Percentiles rank a stretch among this genome's conserved stretches.
These are phyloP conservation scores for Littorina saxatilis DNA, from an alignment of 1,140 invertebrate species.

Conservation along the genomic window DNA sequence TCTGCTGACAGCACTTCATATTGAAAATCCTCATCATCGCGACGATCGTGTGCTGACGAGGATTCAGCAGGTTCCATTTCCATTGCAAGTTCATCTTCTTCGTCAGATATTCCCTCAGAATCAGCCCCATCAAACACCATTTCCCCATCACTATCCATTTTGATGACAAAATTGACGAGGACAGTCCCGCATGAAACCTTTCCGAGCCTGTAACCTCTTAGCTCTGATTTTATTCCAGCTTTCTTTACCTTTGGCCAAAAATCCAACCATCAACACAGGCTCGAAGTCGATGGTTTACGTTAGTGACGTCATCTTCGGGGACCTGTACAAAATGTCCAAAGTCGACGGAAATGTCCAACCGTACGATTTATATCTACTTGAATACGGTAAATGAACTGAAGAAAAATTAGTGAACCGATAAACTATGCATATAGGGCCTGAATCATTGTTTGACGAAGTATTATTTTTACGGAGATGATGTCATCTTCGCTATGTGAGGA, in stretches of 20 bases:
- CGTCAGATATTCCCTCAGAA: slow-evolving; percentile 89
- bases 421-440: neutral
- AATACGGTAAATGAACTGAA: too few species aligned
- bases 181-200: slow-evolving; percentile 30
- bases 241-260: slow-evolving; percentile 26
- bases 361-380: too few species aligned
- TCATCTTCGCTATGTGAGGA: slow-evolving; percentile 22
- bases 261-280: slow-evolving; percentile 40
- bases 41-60: slow-evolving; percentile 61
- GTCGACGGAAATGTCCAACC: neutral
- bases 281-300: slow-evolving; percentile 45
- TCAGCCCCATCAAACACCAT: slow-evolving; percentile 90
- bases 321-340: slow-evolving; percentile 22
- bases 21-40: slow-evolving; percentile 86
- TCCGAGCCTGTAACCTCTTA: neutral
- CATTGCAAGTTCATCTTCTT: slow-evolving; percentile 91
- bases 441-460: neutral
- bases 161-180: slow-evolving; percentile 33
- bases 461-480: slow-evolving; percentile 23
- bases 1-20: slow-evolving; percentile 96
- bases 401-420: neutral
- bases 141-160: slow-evolving; percentile 94
- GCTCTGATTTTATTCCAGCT: slow-evolving; percentile 29
- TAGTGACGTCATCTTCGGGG: slow-evolving; percentile 55
- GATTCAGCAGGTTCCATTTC: slow-evolving; percentile 84